Evolutionary conservation across 1,140 invertebrate species (phyloP).

Genomic region (Thaumetopoea pityocampa): DNA sequence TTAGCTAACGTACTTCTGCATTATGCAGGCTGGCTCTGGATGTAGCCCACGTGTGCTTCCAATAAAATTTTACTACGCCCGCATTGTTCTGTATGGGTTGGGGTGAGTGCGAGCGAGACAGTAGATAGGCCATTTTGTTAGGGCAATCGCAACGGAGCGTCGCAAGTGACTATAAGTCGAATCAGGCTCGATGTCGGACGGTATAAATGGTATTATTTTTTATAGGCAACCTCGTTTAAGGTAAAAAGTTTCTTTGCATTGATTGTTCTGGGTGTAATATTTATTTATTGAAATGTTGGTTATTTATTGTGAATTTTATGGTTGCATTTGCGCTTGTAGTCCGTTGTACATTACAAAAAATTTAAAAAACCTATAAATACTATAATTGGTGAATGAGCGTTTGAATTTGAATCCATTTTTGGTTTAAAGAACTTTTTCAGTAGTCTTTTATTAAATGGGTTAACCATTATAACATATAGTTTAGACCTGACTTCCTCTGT

Average conservation of each 20-base stretch:
- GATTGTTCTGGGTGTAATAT: constrained; percentile 17
- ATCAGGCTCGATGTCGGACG: constrained; percentile 23
- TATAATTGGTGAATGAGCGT: no score
- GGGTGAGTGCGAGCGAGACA: constrained; percentile 36
- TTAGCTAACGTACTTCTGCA: constrained; percentile 67
- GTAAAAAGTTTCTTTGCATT: constrained; percentile 33
- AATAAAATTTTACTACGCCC: constrained; percentile 71
- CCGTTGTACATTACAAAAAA: no score
- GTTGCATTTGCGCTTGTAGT: no score
- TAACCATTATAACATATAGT: no score
- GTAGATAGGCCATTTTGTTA: constrained; percentile 46
- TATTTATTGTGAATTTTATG: constrained; percentile 10
- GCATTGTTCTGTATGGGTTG: constrained; percentile 51
- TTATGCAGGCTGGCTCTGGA: constrained; percentile 53
- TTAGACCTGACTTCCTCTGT: no score
- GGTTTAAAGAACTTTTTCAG: no score
- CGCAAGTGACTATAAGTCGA: constrained; percentile 47
- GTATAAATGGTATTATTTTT: constrained; percentile 44
- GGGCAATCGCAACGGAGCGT: constrained; percentile 48
- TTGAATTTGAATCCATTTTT: no score
- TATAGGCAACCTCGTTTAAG: constrained; percentile 40
- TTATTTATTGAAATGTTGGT: constrained; percentile 10
- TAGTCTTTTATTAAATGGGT: no score
- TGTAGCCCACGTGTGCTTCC: constrained; percentile 55
- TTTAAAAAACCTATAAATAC: no score